Percentiles rank a stretch among this genome's conserved stretches.
These are phyloP conservation scores for Coenonympha glycerion DNA, from an alignment of 2,888 invertebrate species.

Conservation along the genomic window DNA sequence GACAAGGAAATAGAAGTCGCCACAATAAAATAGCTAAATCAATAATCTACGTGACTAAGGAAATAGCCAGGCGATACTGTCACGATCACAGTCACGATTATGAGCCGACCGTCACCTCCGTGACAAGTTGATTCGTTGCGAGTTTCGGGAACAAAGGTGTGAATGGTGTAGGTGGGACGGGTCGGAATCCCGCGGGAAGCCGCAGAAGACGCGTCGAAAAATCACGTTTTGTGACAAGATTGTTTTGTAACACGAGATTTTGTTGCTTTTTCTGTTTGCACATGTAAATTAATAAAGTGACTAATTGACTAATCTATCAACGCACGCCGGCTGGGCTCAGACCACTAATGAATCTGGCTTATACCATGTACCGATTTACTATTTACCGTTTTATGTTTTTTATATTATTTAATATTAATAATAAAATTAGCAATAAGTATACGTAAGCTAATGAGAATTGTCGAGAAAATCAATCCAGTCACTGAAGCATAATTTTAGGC, in stretches of 20 bases:
- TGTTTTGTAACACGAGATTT: neutral
- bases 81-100: constrained; percentile 27
- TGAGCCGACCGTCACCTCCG: constrained; percentile 62
- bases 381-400: no score
- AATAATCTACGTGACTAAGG: constrained; percentile 19
- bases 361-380: no score
- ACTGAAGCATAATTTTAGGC: no score
- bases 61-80: constrained; percentile 11
- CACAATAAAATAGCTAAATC: neutral
- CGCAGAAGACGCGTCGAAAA: neutral
- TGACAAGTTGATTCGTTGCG: constrained; percentile 66
- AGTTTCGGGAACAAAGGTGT: constrained; percentile 69
- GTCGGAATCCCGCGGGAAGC: constrained; percentile 67
- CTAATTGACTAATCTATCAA: no score
- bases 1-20: neutral
- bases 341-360: no score
- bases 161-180: constrained; percentile 55
- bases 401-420: no score
- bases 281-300: no score
- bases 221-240: neutral
- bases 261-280: no score
- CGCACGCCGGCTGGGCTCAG: no score
- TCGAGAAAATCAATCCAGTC: no score
- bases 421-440: no score
- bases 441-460: no score